A percentile compares a stretch with the other conserved stretches of the same genome.
Evolutionary conservation across 2,888 invertebrate species (phyloP).

Genomic region (Habroteleia sp.): DNA sequence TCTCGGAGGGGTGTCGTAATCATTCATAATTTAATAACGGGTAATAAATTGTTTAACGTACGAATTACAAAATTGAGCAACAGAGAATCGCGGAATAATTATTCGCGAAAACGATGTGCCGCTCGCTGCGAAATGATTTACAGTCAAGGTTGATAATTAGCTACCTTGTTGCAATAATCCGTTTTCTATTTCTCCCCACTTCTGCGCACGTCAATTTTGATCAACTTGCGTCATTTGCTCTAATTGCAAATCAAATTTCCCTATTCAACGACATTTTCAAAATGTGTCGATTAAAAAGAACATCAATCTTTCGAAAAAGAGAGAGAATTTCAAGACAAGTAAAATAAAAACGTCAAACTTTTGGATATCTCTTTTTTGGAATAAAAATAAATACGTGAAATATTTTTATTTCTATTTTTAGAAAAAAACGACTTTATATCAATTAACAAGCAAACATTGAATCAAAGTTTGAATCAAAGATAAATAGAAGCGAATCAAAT

Average conservation of each 20-base stretch:
- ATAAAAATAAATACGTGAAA: no score
- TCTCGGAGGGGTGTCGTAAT: conserved; percentile 8
- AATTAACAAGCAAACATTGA: neutral
- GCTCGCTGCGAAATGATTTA: conserved; percentile 20
- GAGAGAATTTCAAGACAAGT: no score
- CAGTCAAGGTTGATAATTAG: conserved; percentile 40
- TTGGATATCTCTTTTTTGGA: no score
- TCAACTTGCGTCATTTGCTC: no score
- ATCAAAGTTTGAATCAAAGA: conserved; percentile 1
- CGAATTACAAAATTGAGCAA: conserved; percentile 26
- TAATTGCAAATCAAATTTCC: no score
- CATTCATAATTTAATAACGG: conserved; percentile 15
- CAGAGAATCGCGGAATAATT: conserved; percentile 20
- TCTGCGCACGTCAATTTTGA: neutral
- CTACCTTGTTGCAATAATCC: conserved; percentile 40
- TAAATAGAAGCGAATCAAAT: conserved; percentile 18
- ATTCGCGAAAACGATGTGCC: conserved; percentile 24
- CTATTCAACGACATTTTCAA: no score
- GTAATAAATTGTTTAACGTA: conserved; percentile 17
- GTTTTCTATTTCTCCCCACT: conserved; percentile 13
- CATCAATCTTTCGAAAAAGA: no score
- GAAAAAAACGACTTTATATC: no score
- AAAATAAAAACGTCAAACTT: no score
- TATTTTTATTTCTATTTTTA: no score
- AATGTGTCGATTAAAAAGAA: no score